Percentiles rank a stretch among this genome's conserved stretches.
Conservation (phyloP, 2,888 invertebrate genomes). For the Unio pictorum region DNA sequence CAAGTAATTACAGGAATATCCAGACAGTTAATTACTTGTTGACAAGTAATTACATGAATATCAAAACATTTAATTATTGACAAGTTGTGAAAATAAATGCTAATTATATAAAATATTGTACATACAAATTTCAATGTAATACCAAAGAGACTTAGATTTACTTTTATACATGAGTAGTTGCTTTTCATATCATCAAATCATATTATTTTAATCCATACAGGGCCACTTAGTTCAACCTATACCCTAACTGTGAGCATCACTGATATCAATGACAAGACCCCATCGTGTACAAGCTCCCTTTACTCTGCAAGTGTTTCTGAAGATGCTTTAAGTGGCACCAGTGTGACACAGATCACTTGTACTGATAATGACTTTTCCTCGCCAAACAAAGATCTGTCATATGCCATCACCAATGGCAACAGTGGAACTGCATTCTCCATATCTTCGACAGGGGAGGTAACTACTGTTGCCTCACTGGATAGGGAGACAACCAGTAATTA, state of each 20-base stretch:
- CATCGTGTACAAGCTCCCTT: slow-evolving; percentile 44
- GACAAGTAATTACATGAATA: no score
- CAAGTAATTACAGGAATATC: no score
- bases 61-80: no score
- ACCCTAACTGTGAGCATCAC: slow-evolving; percentile 40
- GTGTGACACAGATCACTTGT: slow-evolving; percentile 44
- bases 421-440: slow-evolving; percentile 23
- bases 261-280: slow-evolving; percentile 59
- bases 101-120: no score
- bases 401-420: slow-evolving; percentile 39
- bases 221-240: slow-evolving; percentile 30
- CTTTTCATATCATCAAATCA: no score
- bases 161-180: no score
- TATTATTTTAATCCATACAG: not conserved
- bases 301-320: slow-evolving; percentile 44
- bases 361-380: slow-evolving; percentile 40
- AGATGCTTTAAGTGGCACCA: slow-evolving; percentile 24
- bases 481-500: slow-evolving; percentile 38
- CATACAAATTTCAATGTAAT: no score
- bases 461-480: slow-evolving; percentile 32
- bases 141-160: no score
- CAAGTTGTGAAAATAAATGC: no score
- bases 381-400: slow-evolving; percentile 40
- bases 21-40: no score
- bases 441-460: slow-evolving; percentile 28